Percentiles rank a stretch among this genome's conserved stretches.
Conservation (phyloP, 1,140 invertebrate species). For the Ips typographus region DNA sequence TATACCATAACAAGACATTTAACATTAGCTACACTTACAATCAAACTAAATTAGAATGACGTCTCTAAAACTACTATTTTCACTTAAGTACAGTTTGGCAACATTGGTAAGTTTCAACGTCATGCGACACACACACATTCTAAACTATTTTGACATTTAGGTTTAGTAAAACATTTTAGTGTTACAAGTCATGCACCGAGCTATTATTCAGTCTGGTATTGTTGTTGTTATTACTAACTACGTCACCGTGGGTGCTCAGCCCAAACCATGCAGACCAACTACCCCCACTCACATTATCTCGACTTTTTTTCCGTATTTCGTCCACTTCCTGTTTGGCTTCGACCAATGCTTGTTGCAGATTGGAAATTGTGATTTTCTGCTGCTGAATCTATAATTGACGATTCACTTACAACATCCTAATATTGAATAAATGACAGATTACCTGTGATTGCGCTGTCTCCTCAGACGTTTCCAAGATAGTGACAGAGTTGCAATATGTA, state of each 20-base stretch:
- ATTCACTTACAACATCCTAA: background rate
- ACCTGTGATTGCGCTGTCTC: constrained; percentile 33
- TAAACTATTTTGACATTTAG: too few relatives aligned
- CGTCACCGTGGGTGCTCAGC: constrained; percentile 26
- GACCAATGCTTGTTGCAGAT: constrained; percentile 46
- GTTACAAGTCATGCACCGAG: constrained; percentile 48
- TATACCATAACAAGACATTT: too few relatives aligned
- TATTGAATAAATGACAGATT: constrained; percentile 8
- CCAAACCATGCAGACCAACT: constrained; percentile 48
- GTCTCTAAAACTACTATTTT: too few relatives aligned
- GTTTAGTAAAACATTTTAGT: too few relatives aligned
- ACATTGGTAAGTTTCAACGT: too few relatives aligned
- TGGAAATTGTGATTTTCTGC: constrained; percentile 45
- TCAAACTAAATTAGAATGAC: too few relatives aligned
- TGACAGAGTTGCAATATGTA: constrained; percentile 47
- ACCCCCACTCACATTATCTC: constrained; percentile 48
- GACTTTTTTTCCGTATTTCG: constrained; percentile 40
- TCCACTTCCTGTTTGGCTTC: constrained; percentile 47
- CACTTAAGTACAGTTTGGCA: too few relatives aligned
- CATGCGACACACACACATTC: too few relatives aligned
- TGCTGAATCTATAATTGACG: constrained; percentile 41
- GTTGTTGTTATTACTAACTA: constrained; percentile 36
- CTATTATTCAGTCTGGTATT: constrained; percentile 29
- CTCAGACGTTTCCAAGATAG: constrained; percentile 45
- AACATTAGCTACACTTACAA: too few relatives aligned